phyloP scores from a whole-genome alignment of 2,113 vertebrate genomes.

The Prunella himalayana region DNA sequence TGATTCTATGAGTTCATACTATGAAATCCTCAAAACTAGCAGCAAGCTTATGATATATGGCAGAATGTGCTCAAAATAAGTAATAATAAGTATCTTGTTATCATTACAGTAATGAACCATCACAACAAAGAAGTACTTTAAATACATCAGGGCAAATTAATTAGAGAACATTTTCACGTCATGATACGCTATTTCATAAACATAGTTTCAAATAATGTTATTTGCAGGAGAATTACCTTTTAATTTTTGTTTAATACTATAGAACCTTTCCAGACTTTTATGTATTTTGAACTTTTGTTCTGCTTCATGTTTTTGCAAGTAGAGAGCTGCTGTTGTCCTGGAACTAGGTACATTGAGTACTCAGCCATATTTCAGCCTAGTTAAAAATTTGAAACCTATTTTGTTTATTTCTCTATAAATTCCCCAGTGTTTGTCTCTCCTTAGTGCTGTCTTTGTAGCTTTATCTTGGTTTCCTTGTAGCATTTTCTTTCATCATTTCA shows the following conservation, averaged over 20 bases:
- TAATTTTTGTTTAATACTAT: background rate
- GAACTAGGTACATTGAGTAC: background rate
- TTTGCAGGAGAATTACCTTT: background rate
- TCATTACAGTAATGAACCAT: background rate
- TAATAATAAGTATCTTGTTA: background rate
- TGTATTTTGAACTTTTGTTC: background rate
- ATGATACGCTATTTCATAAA: background rate
- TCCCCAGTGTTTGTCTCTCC: background rate
- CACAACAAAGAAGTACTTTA: background rate
- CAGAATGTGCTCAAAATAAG: background rate
- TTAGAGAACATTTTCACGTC: background rate
- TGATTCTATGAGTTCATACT: background rate
- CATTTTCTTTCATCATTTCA: background rate
- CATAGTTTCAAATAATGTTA: background rate
- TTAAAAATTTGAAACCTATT: background rate
- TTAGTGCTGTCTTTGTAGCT: background rate
- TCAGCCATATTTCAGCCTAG: background rate
- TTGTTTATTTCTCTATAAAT: background rate
- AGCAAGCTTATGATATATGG: background rate
- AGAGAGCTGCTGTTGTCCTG: background rate
- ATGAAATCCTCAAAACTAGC: background rate
- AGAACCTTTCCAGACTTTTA: background rate
- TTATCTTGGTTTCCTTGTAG: accelerated
- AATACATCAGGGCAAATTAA: background rate
- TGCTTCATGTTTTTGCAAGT: background rate